Base-by-base conservation (phyloP, 2,797 vertebrate genomes). In the Jordanella pulchra region DNA sequence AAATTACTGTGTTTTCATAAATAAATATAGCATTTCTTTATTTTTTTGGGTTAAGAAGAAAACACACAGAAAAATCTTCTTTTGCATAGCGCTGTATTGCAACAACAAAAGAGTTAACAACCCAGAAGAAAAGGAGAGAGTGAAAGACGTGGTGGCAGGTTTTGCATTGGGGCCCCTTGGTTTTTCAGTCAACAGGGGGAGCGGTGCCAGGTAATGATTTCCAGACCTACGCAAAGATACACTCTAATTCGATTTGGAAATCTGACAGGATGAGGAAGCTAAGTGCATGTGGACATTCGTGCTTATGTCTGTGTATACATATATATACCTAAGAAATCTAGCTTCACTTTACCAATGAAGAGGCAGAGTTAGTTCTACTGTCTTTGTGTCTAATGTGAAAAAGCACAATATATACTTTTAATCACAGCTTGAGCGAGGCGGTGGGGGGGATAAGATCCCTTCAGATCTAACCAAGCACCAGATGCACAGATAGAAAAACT, bases 151-250 rank as follows among this genome's bases (percentile, higher is more conserved):
- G 87, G 85, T 87, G 86, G 86, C 80, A 84, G 79, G 66, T 75
- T 80, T 74, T 71, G 60, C 83, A 75, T 83, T 86, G 87, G 91
- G 88, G 86, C 91, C 84, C 85, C 76, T 78, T 73, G 75, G 60
- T 44, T 86, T 85, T 86, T 82, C 82, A 82, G 82, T 86, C 84
- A 82, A 81, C 68, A 45, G 77, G 27, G 71, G 56, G 82, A 87
- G 86, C 80, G 72, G 72, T 89, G 86, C 85, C 91, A 91, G 84
- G 89, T 93, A 93, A 93, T 93, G 82, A 82, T 73, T 93, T 93
- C 91, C 91, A 93, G 91, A 91, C 83, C 69, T 27, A 68, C 75
- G 69, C 66, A 63, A 56, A 77, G 73, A 61, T 58, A 81, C 78
- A 60, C 66, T 25, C 76, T 81, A 87, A 87, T 89, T 91, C 1